A percentile compares a stretch with the other conserved stretches of the same genome.
phyloP scores from a whole-genome alignment of 2,888 invertebrate species.

The Cosmopolites sordidus region DNA sequence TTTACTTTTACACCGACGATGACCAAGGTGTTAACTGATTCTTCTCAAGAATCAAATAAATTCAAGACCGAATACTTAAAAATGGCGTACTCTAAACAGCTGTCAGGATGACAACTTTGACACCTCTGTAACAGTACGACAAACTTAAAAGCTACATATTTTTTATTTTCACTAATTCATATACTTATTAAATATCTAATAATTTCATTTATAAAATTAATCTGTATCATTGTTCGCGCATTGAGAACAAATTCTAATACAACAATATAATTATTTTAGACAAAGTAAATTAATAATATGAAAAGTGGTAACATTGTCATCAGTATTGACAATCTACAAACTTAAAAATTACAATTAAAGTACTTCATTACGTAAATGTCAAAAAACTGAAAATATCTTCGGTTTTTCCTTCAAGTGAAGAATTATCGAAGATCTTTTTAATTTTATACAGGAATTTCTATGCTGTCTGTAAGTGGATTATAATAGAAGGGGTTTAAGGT shows the following conservation, averaged over 20 bases:
- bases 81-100: conserved; percentile 25
- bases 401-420: conserved; percentile 26
- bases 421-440: conserved; percentile 26
- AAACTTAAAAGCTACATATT: no score
- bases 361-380: conserved; percentile 25
- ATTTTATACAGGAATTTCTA: conserved; percentile 7
- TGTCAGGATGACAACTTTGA: conserved; percentile 15
- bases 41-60: conserved; percentile 13
- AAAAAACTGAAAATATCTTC: conserved; percentile 26
- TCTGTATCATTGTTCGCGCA: no score
- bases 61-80: conserved; percentile 10
- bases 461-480: conserved; percentile 1
- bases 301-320: no score
- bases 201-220: no score
- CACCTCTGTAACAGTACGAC: background rate
- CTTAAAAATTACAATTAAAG: background rate
- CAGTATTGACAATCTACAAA: no score
- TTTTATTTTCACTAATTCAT: no score
- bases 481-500: conserved; percentile 1
- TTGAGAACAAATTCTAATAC: no score
- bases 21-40: conserved; percentile 43
- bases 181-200: no score
- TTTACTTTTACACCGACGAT: conserved; percentile 37
- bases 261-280: no score
- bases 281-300: no score